phyloP scores from a whole-genome alignment of 2,113 vertebrate species.

The Melanotaenia duboulayi region DNA sequence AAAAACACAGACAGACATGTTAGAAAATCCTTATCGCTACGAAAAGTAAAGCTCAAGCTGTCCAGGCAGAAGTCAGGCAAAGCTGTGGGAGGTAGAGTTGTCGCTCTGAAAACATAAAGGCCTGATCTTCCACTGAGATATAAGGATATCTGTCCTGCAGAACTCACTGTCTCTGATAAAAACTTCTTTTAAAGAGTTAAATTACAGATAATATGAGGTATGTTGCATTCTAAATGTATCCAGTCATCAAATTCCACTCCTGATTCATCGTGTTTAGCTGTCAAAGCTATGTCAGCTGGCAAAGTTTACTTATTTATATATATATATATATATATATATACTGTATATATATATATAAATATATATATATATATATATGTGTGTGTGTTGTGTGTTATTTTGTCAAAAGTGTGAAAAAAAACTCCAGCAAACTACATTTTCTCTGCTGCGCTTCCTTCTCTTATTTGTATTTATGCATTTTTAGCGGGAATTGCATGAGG shows the following conservation, averaged over 20 bases:
- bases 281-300: neutral
- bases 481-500: neutral
- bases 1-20: too few species aligned
- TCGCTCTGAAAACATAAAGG: neutral
- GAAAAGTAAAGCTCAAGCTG: too few species aligned
- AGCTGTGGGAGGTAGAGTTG: neutral
- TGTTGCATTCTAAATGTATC: too few species aligned
- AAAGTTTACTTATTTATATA: neutral
- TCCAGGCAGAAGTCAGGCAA: neutral
- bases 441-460: slow-evolving; percentile 15
- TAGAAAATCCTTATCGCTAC: too few species aligned
- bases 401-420: too few species aligned
- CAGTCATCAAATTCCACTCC: too few species aligned
- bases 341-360: too few species aligned
- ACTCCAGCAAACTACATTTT: too few species aligned
- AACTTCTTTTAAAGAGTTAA: neutral
- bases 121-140: neutral
- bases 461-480: neutral
- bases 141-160: neutral
- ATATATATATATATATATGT: too few species aligned
- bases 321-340: too few species aligned
- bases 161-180: neutral
- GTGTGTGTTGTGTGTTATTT: too few species aligned
- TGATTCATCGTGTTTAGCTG: too few species aligned
- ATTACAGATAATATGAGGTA: neutral